These are phyloP conservation scores for Sigmodon hispidus DNA, from an alignment of 2,113 vertebrate species.

Conservation along the genomic window DNA sequence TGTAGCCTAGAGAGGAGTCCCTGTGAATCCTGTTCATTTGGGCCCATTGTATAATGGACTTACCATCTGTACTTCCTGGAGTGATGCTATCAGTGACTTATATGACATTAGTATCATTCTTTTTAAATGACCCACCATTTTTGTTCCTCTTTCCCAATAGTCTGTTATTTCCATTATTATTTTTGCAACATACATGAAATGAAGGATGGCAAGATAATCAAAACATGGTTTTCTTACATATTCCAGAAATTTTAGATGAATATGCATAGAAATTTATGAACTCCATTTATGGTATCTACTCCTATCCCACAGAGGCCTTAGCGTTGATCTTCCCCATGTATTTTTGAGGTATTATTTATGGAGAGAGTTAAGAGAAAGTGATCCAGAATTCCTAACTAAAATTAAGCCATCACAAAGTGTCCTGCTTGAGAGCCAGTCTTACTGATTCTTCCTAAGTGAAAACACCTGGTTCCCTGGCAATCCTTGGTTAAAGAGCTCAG, in stretches of 20 bases:
- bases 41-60: neutral
- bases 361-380: slow-evolving; percentile 18
- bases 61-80: neutral
- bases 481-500: neutral
- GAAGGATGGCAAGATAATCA: neutral
- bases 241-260: slow-evolving; percentile 34
- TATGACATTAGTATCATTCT: neutral
- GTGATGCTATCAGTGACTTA: slow-evolving; percentile 2
- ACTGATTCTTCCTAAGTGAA: neutral
- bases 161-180: slow-evolving; percentile 15
- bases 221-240: slow-evolving; percentile 11
- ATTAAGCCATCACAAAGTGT: slow-evolving; percentile 17
- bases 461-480: neutral
- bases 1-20: neutral
- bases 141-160: neutral
- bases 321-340: neutral
- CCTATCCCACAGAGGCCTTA: neutral
- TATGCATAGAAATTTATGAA: neutral
- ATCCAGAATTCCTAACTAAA: slow-evolving; percentile 46
- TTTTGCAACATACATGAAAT: neutral
- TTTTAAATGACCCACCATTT: slow-evolving; percentile 51
- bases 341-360: slow-evolving; percentile 12
- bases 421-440: neutral
- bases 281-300: neutral
- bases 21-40: neutral